Base-by-base conservation (phyloP, 1,140 invertebrate species). In the Dendrolimus punctatus region DNA sequence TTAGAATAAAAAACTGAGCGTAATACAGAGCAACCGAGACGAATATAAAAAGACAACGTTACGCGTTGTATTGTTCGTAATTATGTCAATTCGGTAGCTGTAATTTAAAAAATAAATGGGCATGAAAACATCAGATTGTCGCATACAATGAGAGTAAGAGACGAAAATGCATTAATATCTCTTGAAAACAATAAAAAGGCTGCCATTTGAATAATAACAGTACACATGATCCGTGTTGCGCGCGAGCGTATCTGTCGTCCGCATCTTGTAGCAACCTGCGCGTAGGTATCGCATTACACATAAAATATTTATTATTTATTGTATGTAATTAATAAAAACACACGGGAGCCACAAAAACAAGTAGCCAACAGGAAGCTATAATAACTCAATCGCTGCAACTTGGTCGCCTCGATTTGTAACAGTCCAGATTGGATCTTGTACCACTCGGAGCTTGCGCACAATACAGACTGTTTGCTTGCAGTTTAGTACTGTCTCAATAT, bases 231-330 rank as follows among this genome's bases (percentile, higher is more conserved):
- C 59, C 63, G 58, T 40, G 49, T n/a, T 42, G 51, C 58, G 54
- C 52, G 66, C 55, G 60, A 62, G 62, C 57, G 59, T 81, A 82
- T 82, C 75, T 57, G 66, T 41, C 64, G 57, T 50, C 55, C 57
- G 60, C 68, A 82, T 85, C 79, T 67, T 62, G 43, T 49, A 53
- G 58, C 71, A 62, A 55, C 62, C 69, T 64, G 61, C 62, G 64
- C 57, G 48, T 49, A 43, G 51, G 78, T 80, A 80, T 85, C 80
- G 78, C 67, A 72, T 85, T 85, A 68, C 76, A 79, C 69, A 78
- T 83, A 80, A 81, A 85, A 82, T 85, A 82, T 85, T 80, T 83
- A 82, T 85, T 83, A 85, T 83, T 85, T 85, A 85, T 85, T 62
- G 73, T 55, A 57, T 60, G 62, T 85, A 85, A 85, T 83, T 83